Evolutionary conservation across 2,888 invertebrate species (phyloP).

Genomic region (Synergus gifuensis): DNA sequence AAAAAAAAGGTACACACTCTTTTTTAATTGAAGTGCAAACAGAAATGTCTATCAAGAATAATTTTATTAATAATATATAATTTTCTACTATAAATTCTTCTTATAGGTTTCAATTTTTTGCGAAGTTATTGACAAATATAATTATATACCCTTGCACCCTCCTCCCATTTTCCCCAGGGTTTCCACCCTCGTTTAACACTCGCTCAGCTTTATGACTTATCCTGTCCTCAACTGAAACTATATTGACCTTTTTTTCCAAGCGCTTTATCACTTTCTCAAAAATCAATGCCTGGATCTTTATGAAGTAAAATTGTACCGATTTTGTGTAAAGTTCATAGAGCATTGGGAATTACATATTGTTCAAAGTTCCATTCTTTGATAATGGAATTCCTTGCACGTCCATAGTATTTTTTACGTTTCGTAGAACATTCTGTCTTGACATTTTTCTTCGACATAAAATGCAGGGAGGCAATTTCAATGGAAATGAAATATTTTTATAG

Average conservation of each 20-base stretch:
- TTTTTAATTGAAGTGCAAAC: conserved; percentile 9
- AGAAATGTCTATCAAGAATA: not conserved
- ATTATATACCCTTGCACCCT: not conserved
- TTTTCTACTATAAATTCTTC: not conserved
- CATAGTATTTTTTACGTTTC: not conserved
- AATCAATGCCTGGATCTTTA: not conserved
- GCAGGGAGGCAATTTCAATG: not conserved
- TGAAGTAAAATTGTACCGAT: not conserved
- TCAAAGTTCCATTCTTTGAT: not conserved
- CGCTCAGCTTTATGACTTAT: conserved; percentile 3
- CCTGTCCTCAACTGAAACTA: conserved; percentile 26
- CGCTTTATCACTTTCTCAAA: not conserved
- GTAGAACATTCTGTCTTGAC: not conserved
- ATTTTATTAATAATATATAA: not conserved
- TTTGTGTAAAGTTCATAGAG: not conserved
- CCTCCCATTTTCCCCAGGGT: not conserved
- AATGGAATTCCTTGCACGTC: conserved; percentile 3
- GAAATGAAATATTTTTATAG: not conserved
- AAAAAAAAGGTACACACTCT: not conserved
- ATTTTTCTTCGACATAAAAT: not conserved
- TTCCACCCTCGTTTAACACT: conserved; percentile 1
- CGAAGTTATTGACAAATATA: conserved; percentile 1
- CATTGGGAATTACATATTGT: not conserved
- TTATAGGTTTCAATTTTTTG: not conserved
- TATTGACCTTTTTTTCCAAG: conserved; percentile 11